Conservation (phyloP, 2,888 invertebrate genomes). For the Campoplex nolae region DNA sequence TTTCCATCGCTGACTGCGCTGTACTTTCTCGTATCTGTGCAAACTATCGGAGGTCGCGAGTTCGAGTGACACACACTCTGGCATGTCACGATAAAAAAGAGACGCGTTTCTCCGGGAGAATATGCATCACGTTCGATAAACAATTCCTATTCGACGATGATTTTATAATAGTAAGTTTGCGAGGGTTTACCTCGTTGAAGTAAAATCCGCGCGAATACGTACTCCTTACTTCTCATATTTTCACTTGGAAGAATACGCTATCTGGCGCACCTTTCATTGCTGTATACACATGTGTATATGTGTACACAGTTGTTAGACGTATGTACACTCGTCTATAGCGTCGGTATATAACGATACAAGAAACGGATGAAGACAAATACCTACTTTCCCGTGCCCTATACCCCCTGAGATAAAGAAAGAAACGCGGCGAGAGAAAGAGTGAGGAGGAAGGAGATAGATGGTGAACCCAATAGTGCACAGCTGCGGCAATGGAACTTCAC, state of each 20-base stretch:
- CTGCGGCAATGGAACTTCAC: slow-evolving; percentile 44
- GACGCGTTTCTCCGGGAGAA: slow-evolving; percentile 34
- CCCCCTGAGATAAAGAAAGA: slow-evolving; percentile 56
- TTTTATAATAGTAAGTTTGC: slow-evolving; percentile 28
- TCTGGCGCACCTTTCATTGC: slow-evolving; percentile 49
- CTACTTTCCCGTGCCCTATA: slow-evolving; percentile 73
- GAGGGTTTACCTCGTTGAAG: slow-evolving; percentile 30
- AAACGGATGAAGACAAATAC: slow-evolving; percentile 66
- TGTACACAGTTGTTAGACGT: slow-evolving; percentile 48
- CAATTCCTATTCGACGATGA: slow-evolving; percentile 44
- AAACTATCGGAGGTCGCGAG: not conserved
- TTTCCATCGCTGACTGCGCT: not conserved
- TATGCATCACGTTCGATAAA: slow-evolving; percentile 60
- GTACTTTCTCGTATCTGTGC: not conserved
- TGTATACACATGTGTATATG: not conserved
- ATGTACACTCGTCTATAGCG: slow-evolving; percentile 30
- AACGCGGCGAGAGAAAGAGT: slow-evolving; percentile 20
- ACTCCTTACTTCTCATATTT: slow-evolving; percentile 35
- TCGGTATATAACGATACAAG: slow-evolving; percentile 34
- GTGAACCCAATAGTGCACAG: slow-evolving; percentile 43
- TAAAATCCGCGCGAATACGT: slow-evolving; percentile 9
- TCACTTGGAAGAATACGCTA: slow-evolving; percentile 20
- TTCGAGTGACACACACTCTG: not conserved
- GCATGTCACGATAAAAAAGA: slow-evolving; percentile 4
- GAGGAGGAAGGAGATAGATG: slow-evolving; percentile 22